Conservation (phyloP, 1,140 invertebrate genomes). For the Monomorium pharaonis region DNA sequence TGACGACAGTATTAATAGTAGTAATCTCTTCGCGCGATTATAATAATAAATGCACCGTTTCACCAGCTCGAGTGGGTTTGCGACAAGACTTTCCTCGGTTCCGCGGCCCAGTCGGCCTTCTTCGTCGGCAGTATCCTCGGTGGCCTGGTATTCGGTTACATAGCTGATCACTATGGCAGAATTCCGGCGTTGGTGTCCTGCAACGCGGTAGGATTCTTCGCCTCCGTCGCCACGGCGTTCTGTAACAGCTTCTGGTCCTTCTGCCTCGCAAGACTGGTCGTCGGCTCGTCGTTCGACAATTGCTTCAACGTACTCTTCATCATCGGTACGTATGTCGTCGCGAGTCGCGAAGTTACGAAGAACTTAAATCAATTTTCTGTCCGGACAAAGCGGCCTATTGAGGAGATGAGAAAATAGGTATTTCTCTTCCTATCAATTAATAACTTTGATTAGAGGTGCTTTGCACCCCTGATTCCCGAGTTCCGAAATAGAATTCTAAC, state of each 20-base stretch:
- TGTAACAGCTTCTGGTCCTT: constrained; percentile 91
- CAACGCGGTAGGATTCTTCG: constrained; percentile 91
- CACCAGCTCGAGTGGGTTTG: constrained; percentile 93
- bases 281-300: constrained; percentile 95
- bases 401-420: constrained; percentile 16
- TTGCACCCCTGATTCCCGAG: background rate
- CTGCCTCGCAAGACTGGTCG: constrained; percentile 91
- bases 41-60: background rate
- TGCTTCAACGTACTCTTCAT: constrained; percentile 97
- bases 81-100: constrained; percentile 90
- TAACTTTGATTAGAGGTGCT: background rate
- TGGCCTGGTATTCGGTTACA: constrained; percentile 85
- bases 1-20: background rate
- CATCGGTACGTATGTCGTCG: constrained; percentile 88
- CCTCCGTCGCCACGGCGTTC: constrained; percentile 91
- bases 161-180: constrained; percentile 85
- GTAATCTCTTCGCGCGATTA: background rate
- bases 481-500: background rate
- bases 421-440: background rate
- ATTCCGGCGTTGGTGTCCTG: constrained; percentile 87
- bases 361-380: constrained; percentile 4
- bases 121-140: constrained; percentile 85
- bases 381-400: background rate
- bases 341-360: background rate
- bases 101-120: constrained; percentile 90